Evolutionary conservation across 2,113 vertebrate genomes (phyloP).

Genomic region (Notiomystis cincta): DNA sequence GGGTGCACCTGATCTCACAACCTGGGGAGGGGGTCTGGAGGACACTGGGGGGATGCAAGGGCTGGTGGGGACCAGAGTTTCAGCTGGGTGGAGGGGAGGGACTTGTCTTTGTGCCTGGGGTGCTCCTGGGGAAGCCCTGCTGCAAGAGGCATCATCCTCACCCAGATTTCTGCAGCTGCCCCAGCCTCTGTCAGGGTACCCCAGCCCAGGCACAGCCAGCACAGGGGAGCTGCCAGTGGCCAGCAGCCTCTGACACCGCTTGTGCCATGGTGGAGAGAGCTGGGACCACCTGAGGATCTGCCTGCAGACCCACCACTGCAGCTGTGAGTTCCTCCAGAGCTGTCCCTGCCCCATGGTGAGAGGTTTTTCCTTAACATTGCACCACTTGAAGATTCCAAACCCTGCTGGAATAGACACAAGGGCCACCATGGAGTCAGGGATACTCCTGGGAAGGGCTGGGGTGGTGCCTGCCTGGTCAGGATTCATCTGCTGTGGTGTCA

Average conservation of each 20-base stretch:
- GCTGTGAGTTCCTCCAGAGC: not conserved
- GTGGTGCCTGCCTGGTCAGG: accelerated
- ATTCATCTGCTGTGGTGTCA: accelerated
- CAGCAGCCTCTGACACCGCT: not conserved
- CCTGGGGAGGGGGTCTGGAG: accelerated
- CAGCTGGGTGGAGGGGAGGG: accelerated
- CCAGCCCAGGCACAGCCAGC: accelerated
- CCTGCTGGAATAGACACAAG: accelerated
- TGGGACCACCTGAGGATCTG: not conserved
- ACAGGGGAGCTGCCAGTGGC: accelerated
- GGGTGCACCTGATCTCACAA: not conserved
- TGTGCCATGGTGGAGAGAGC: accelerated
- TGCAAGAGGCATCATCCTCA: accelerated
- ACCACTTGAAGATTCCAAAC: accelerated
- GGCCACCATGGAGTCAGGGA: accelerated
- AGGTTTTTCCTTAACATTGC: accelerated
- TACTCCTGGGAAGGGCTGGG: not conserved
- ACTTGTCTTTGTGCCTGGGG: accelerated
- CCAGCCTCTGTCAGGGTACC: accelerated
- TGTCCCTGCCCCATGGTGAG: accelerated
- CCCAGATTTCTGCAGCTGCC: not conserved
- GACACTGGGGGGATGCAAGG: accelerated
- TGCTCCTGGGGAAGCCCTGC: not conserved
- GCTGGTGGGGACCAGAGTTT: not conserved
- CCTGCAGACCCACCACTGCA: accelerated